Conservation (phyloP, 2,113 vertebrate genomes). For the Ochotona curzoniae region DNA sequence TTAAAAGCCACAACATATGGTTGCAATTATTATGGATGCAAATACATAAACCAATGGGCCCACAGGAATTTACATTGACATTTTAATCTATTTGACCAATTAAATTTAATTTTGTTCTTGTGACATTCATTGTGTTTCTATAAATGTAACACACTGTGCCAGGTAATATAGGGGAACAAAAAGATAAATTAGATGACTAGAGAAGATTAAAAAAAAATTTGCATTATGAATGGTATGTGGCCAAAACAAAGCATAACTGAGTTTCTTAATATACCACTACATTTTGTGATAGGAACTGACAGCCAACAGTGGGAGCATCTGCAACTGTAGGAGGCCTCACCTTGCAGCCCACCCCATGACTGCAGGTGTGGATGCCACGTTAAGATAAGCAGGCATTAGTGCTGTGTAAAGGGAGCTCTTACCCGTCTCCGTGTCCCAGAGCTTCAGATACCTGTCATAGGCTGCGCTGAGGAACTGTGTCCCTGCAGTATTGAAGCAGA, state of each 20-base stretch:
- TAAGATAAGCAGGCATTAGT: neutral
- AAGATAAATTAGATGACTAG: neutral
- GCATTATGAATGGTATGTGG: neutral
- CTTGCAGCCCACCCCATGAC: neutral
- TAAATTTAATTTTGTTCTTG: conserved; percentile 37
- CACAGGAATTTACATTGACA: neutral
- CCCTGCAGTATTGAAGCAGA: conserved; percentile 96
- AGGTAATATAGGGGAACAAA: neutral
- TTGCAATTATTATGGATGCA: neutral
- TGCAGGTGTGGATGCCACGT: neutral
- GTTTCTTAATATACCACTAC: neutral
- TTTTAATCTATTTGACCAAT: conserved; percentile 25
- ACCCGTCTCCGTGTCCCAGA: conserved; percentile 99
- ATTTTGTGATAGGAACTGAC: neutral
- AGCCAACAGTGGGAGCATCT: neutral
- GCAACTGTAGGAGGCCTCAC: neutral
- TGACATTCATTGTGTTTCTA: neutral
- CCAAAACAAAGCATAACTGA: neutral
- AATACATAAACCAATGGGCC: neutral
- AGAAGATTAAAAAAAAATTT: neutral
- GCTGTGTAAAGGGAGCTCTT: conserved; percentile 38
- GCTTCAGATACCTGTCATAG: conserved; percentile 98
- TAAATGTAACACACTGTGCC: neutral
- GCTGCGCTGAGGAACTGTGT: conserved; percentile 96
- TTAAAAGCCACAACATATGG: neutral